Percentiles rank a stretch among this genome's conserved stretches.
These are phyloP conservation scores for Poeciliopsis gracilis DNA, from an alignment of 2,797 vertebrate species.

Conservation along the genomic window DNA sequence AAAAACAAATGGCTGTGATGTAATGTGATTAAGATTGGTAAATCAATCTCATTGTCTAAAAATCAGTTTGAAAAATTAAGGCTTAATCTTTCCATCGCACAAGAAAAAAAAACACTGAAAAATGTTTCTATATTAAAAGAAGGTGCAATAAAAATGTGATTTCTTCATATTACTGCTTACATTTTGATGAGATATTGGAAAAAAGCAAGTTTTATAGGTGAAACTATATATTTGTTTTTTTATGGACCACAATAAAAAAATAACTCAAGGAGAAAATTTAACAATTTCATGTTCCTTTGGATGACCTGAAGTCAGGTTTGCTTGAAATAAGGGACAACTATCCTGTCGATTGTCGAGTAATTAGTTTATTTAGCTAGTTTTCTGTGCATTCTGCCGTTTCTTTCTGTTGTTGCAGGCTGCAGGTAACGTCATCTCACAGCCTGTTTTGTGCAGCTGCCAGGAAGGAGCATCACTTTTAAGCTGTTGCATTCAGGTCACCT, in stretches of 20 bases:
- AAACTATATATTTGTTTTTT: neutral
- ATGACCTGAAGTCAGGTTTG: neutral
- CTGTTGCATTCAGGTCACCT: neutral
- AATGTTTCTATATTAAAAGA: neutral
- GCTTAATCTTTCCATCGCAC: neutral
- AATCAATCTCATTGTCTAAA: neutral
- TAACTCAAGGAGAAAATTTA: neutral
- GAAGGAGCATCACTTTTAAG: neutral
- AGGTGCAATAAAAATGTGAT: neutral
- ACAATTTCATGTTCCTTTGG: neutral
- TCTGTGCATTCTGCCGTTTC: conserved; percentile 7
- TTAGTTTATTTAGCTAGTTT: conserved; percentile 17
- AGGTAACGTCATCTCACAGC: neutral
- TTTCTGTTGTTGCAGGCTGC: neutral
- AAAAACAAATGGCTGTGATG: neutral
- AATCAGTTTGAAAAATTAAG: neutral
- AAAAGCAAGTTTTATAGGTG: neutral
- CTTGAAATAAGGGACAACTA: neutral
- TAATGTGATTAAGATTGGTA: neutral
- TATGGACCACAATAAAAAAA: neutral
- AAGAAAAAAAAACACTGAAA: too few relatives aligned
- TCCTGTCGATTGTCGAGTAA: neutral
- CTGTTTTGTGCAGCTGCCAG: neutral
- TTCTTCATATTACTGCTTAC: neutral
- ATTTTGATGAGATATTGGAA: neutral